Base-by-base conservation (phyloP, 2,113 vertebrate species). In the Orycteropus afer region DNA sequence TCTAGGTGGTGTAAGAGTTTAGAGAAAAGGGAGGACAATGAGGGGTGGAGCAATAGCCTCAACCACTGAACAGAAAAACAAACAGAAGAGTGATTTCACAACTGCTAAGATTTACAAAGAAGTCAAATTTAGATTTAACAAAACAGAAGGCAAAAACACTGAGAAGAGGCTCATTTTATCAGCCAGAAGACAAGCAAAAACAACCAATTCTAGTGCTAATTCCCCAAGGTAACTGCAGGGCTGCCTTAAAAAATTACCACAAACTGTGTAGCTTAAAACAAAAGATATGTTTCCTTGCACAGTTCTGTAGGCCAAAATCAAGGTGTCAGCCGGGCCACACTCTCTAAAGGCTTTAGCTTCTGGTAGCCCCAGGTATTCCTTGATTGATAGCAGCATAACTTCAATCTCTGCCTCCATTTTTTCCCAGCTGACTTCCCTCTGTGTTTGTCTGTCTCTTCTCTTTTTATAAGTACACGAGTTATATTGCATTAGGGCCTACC, bases 11-110 rank as follows among this genome's bases (percentile, higher is more conserved):
- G 47, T 11, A 87, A 65, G 51, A 93, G 86, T 69, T 93, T 27
- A n/a, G 73, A 32, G 49, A 53, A 73, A 84, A 84, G 61, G 25
- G 37, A 93, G 34, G 89, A 95, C 57, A 86, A 55, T 63, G 77
- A 42, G 23, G 23, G 47, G 40, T 63, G 23, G 7, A 53, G 27
- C 20, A 53, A 83, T 34, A 84, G 34, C n/a, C 81, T 90, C 47
- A 80, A 40, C 10, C 45, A 90, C 40, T 63, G 3, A 86, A 91
- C 18, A 96, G 82, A 91, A 97, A 95, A 83, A 89, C 45, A 95
- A 93, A 67, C 87, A 91, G n/a, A 80, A 86, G 45, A 11, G 47
- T 55, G 40, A 74, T 59, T 57, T 81, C 53, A 7, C 51, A 71
- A 61, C 80, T 40, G 27, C 23, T 55, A 88, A 93, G 61, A 59